Percentiles rank a stretch among this genome's conserved stretches.
Evolutionary conservation across 2,797 vertebrate genomes (phyloP).

Genomic region (Momotus momota): DNA sequence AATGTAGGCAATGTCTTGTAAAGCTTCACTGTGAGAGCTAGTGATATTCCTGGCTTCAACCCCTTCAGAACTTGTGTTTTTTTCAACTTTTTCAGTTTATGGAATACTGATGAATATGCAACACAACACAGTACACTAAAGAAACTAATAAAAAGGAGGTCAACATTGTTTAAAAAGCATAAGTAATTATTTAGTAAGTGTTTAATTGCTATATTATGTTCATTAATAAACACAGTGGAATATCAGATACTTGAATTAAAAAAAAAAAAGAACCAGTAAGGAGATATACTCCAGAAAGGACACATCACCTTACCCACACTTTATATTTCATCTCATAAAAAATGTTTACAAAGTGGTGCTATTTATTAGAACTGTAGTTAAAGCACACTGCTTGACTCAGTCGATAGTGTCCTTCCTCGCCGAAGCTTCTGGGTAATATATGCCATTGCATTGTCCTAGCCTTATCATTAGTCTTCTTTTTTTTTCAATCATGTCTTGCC

Average conservation of each 20-base stretch:
- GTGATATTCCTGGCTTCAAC: neutral
- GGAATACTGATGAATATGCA: neutral
- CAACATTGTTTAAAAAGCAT: neutral
- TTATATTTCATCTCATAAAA: neutral
- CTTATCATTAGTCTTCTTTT: neutral
- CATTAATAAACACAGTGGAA: neutral
- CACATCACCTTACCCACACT: neutral
- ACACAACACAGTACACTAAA: neutral
- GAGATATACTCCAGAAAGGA: neutral
- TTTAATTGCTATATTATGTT: neutral
- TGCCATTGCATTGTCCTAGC: neutral
- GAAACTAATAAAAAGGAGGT: neutral
- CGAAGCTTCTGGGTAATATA: neutral
- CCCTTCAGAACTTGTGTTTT: rapidly evolving
- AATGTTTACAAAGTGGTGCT: neutral
- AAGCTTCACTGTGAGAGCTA: neutral
- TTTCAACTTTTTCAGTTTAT: neutral
- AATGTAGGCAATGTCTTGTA: neutral
- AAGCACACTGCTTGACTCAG: neutral
- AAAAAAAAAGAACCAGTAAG: neutral
- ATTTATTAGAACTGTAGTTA: neutral
- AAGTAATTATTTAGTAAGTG: neutral
- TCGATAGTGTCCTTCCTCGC: neutral
- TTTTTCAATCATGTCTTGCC: rapidly evolving
- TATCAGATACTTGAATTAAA: neutral